phyloP scores from a whole-genome alignment of 1,140 invertebrate species.

The Drosophila parabipectinata region DNA sequence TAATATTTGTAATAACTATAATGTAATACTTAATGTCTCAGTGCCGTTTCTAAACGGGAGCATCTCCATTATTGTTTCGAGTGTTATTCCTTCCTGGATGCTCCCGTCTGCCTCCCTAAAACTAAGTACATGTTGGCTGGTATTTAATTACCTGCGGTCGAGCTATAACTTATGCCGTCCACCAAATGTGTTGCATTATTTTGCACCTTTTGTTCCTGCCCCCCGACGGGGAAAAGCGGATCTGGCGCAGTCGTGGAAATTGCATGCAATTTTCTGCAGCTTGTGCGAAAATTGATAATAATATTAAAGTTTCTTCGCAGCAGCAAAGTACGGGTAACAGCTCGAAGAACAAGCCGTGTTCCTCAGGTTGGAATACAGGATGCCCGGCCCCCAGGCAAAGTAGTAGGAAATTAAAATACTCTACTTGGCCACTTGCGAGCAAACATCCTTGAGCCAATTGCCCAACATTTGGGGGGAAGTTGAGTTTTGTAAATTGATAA shows the following conservation, averaged over 20 bases:
- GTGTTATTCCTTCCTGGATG: neutral
- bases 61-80: neutral
- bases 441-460: neutral
- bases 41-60: no score
- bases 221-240: conserved; percentile 2
- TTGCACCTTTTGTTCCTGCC: conserved; percentile 39
- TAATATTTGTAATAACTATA: no score
- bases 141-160: conserved; percentile 62
- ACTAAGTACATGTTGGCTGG: conserved; percentile 32
- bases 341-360: conserved; percentile 34
- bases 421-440: neutral
- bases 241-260: conserved; percentile 29
- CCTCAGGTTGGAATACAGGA: neutral
- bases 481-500: neutral
- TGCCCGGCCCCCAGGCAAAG: neutral
- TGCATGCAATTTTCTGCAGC: conserved; percentile 62
- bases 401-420: conserved; percentile 12
- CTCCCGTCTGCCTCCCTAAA: neutral
- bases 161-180: conserved; percentile 61
- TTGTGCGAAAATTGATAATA: conserved; percentile 62
- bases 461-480: neutral
- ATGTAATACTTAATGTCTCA: no score
- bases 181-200: conserved; percentile 58
- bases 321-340: conserved; percentile 39
- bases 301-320: conserved; percentile 54